Evolutionary conservation across 1,140 invertebrate species (phyloP), one percentile per base, ranked within the genome.

Genomic region (Camponotus pennsylvanicus): DNA sequence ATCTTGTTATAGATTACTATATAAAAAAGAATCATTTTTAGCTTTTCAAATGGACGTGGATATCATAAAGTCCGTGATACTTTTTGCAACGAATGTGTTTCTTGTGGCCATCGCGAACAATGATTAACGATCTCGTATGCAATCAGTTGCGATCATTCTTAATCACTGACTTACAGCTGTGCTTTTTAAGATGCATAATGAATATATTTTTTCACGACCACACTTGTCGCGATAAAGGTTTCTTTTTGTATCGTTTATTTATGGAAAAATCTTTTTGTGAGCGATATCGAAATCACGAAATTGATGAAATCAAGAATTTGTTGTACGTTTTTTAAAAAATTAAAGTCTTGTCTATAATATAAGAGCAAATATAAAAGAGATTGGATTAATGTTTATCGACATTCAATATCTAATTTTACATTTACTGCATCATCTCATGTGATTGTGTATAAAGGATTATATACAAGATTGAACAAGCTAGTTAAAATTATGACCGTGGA

Each of bases 111-210:
- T 15, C 13, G 7, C 11, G 61, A 45, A 67, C 11, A 13, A 27
- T 34, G 77, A 67, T 67, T 79, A 79, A 79, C 45, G 21, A 69
- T 57, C 5, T 80, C 77, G 9, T 11, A 3, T 57, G 32, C 64
- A 57, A 80, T 80, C 63, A 80, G 42, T 78, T 34, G 27, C 42
- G 63, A 55, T 79, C 63, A 55, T 42, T 55, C n/a, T 69, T 21
- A 32, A 57, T 79, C 63, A 40, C 1, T 7, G 34, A 0, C 67
- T 55, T 79, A 69, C 21, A n/a, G 0, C 3, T n/a, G 13, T 67
- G 32, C 77, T 40, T 79, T 55, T 79, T 21, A 7, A 13, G 32
- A 0, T 27, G 27, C 27, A 27, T 18, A 18, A 18, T 45, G 63
- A 49, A 45, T 37, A 42, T 18, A 64, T 49, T 37, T n/a, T 57